A percentile compares a stretch with the other conserved stretches of the same genome.
Evolutionary conservation across 1,140 invertebrate genomes (phyloP).

Genomic region (Procambarus clarkii): DNA sequence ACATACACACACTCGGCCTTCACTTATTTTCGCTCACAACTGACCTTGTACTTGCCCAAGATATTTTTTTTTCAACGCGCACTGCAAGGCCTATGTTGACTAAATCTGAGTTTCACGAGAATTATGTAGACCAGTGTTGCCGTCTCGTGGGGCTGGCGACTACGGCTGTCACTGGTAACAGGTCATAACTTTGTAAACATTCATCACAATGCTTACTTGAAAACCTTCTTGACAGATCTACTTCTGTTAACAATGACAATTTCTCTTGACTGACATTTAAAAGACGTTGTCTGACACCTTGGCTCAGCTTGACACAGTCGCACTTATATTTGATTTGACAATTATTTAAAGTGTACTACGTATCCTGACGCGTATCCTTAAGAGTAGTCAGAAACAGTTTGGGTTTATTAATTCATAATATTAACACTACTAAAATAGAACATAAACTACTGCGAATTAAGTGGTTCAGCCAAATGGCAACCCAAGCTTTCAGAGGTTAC

Average conservation of each 20-base stretch:
- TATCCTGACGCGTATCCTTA: no score
- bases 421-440: no score
- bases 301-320: neutral
- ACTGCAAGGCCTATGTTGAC: neutral
- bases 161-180: neutral
- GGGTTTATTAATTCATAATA: no score
- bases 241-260: neutral
- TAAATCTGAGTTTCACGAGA: neutral
- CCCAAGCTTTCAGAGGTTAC: no score
- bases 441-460: no score
- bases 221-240: neutral
- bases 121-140: neutral
- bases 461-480: no score
- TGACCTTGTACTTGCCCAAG: neutral
- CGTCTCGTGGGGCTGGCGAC: neutral
- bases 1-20: neutral
- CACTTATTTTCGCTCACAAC: neutral
- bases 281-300: neutral
- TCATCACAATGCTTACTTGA: neutral
- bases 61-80: neutral
- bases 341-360: neutral
- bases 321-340: neutral
- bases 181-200: neutral
- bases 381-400: no score
- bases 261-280: neutral